phyloP scores from a whole-genome alignment of 2,113 vertebrate genomes.

The Salvelinus sp. region DNA sequence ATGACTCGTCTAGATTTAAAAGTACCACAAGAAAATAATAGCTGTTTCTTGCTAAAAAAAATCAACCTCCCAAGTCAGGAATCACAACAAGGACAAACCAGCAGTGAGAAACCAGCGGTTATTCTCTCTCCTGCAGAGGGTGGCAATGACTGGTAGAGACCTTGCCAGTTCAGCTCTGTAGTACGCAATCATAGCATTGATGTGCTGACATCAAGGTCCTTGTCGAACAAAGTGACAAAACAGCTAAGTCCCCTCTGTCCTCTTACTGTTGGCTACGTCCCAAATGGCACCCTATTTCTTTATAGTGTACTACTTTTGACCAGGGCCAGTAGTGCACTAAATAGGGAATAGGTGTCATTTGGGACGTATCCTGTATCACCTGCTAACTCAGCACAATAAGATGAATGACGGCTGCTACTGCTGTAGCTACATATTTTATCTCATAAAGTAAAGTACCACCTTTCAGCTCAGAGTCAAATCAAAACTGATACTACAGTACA shows the following conservation, averaged over 20 bases:
- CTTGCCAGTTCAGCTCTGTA: constrained; percentile 50
- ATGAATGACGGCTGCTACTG: constrained; percentile 52
- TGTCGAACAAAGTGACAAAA: constrained; percentile 62
- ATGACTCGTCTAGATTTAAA: constrained; percentile 57
- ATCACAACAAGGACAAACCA: constrained; percentile 20
- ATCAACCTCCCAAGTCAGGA: constrained; percentile 46
- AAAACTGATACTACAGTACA: constrained; percentile 22
- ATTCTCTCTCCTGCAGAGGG: constrained; percentile 28
- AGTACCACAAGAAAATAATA: constrained; percentile 37
- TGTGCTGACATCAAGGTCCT: constrained; percentile 72
- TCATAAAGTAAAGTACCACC: constrained; percentile 37
- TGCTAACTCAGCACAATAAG: constrained; percentile 58
- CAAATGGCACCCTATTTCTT: neutral
- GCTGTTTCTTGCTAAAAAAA: neutral
- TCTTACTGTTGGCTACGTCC: neutral
- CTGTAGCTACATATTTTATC: constrained; percentile 32
- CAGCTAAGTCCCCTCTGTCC: constrained; percentile 27
- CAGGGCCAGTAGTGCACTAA: too few relatives aligned
- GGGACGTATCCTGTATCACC: neutral
- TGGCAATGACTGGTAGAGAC: constrained; percentile 43
- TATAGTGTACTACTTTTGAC: too few relatives aligned
- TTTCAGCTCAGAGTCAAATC: constrained; percentile 60
- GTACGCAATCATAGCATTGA: constrained; percentile 67
- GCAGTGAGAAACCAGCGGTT: constrained; percentile 47
- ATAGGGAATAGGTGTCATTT: too few relatives aligned